Base-by-base conservation (phyloP, 2,888 invertebrate species). In the Drepanosiphum platanoidis region DNA sequence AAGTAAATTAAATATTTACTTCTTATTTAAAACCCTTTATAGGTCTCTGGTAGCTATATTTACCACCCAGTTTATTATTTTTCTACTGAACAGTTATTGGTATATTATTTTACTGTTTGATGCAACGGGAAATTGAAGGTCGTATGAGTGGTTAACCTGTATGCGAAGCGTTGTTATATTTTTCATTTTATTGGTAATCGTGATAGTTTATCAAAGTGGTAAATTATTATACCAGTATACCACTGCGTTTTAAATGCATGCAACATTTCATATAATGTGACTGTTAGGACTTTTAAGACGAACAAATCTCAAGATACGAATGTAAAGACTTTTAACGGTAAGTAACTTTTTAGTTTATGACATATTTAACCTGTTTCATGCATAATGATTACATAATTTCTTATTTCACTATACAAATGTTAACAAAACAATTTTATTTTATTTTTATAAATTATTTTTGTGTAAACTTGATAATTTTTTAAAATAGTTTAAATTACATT, bases 171-270 rank as follows among this genome's bases (percentile, higher is more conserved):
- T 36, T 1, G 15, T 66, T 8, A 32, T 66, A 9, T 3, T 66
- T 32, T 9, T 66, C 15, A 3, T 66, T 11, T 66, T 66, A 66
- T 66, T 3, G 32, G 66, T 32, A 66, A 66, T 66, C 66, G 13
- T 13, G 70, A 9, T 36, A 70, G 36, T 8, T 36, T 36, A 36
- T 70, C 36, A n/a, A 70, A 70, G 36, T 70, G 70, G 70, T 70
- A 70, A 70, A 70, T 36, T 70, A 70, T 70, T n/a, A n/a, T n/a
- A n/a, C n/a, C n/a, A n/a, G n/a, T 70, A n/a, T n/a, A 70, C 36
- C 36, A 39, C 70, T 36, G 70, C 22, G 68, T 3, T 68, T 68
- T 68, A 34, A 68, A 34, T 34, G 22, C 68, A 22, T 68, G 68
- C 18, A 66, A 66, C 32, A 32, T 66, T 58, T 58, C 58, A 15